Base-by-base conservation (phyloP, 1,140 invertebrate genomes). In the Nautilus pompilius region DNA sequence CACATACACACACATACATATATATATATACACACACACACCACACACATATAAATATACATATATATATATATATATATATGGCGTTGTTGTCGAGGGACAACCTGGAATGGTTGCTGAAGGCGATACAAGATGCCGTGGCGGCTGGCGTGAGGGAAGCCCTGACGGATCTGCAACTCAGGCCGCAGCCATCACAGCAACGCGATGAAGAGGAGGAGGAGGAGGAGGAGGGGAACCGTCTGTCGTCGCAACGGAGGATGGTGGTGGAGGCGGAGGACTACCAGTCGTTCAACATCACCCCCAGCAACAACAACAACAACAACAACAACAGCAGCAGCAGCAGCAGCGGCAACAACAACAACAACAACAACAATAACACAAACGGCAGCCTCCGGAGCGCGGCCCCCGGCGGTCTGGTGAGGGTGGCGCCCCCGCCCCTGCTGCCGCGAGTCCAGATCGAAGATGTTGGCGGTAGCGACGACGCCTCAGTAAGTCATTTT, bases 91-190 rank as follows among this genome's bases (percentile, higher is more conserved):
- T 53, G 6, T 2, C 49, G 1, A 6, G 2, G 5, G 2, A 6
- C 5, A 28, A 6, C 26, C 24, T 53, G 49, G 49, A 53, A 26
- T 53, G 49, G 49, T 53, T 53, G 29, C 29, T 53, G 29, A 22
- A 53, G 24, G 49, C 49, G 5, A 53, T 53, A 53, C 49, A 53
- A 53, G 29, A 53, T 22, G 49, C 49, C 13, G 49, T 53, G 49
- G 24, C 49, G 5, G 49, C 49, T 22, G 49, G 49, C n/a, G 49
- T 53, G 3, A 53, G 29, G 24, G 49, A 53, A 22, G 49, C 49
- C 49, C 49, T 53, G 13, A 26, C 49, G 3, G 22, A 53, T 22
- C 29, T 53, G 24, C 49, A 53, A 28, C 15, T 53, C 24, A 28
- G 24, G 22, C 49, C 24, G 24, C 49, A 15, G 49, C 49, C 49